These are phyloP conservation scores for Argya squamiceps DNA, from an alignment of 2,797 vertebrate genomes.

Conservation along the genomic window DNA sequence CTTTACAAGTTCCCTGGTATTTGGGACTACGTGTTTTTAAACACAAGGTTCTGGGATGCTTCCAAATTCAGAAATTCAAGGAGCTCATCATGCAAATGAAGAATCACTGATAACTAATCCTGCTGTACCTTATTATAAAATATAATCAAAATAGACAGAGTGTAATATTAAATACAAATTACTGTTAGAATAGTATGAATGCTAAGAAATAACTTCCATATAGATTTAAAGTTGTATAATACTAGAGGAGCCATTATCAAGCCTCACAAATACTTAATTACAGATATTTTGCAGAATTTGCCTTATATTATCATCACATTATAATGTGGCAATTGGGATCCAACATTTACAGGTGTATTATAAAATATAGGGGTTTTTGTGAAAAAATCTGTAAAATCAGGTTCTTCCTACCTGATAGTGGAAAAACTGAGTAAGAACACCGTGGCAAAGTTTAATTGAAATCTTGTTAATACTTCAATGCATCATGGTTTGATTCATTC, in stretches of 20 bases:
- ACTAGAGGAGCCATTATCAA: background rate
- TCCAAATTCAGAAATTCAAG: slow-evolving; percentile 25
- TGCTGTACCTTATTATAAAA: slow-evolving; percentile 30
- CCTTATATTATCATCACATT: slow-evolving; percentile 16
- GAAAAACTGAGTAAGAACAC: background rate
- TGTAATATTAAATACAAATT: slow-evolving; percentile 40
- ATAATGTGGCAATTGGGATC: background rate
- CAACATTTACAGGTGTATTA: background rate
- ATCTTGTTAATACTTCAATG: slow-evolving; percentile 53
- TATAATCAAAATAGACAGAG: slow-evolving; percentile 31
- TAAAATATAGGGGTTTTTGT: background rate
- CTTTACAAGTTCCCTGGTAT: background rate
- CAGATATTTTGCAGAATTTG: slow-evolving; percentile 15
- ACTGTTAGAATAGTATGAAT: slow-evolving; percentile 9
- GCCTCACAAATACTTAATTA: background rate
- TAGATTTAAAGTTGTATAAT: background rate
- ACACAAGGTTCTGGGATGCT: slow-evolving; percentile 3
- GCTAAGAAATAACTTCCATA: background rate
- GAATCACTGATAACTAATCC: slow-evolving; percentile 2
- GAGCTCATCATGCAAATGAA: slow-evolving; percentile 57
- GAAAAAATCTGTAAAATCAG: too few species aligned
- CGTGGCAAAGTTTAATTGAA: slow-evolving; percentile 34
- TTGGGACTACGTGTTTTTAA: background rate
- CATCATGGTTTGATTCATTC: background rate
- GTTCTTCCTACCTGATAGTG: background rate